A percentile compares a stretch with the other conserved stretches of the same genome.
Evolutionary conservation across 2,888 invertebrate genomes (phyloP).

Genomic region (Steinernema hermaphroditum): DNA sequence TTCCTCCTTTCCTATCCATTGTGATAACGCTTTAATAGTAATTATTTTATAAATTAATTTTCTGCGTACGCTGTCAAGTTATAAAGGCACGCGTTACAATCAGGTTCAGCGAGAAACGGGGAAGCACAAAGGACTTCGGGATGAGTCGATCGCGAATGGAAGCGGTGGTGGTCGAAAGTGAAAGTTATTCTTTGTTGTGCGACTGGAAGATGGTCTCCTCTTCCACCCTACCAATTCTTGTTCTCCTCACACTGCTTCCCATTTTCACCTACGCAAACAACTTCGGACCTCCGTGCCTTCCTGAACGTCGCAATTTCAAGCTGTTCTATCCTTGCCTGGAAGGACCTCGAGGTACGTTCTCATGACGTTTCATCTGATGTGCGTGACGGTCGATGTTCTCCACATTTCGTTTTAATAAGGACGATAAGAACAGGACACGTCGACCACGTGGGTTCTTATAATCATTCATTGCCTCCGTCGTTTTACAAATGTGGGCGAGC

Average conservation of each 20-base stretch:
- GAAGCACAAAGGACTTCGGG: neutral
- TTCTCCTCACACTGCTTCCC: neutral
- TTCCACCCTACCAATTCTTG: neutral
- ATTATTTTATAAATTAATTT: slow-evolving; percentile 21
- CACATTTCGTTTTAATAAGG: no score
- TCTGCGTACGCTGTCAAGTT: neutral
- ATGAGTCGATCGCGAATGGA: neutral
- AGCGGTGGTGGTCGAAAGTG: neutral
- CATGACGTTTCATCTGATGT: no score
- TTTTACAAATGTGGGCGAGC: no score
- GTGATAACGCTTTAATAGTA: neutral
- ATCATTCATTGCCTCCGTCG: no score
- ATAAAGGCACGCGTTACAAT: no score
- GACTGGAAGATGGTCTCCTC: neutral
- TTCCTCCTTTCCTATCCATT: neutral
- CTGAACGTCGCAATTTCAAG: slow-evolving; percentile 16
- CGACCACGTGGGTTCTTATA: no score
- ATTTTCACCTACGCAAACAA: neutral
- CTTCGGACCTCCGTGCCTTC: slow-evolving; percentile 10
- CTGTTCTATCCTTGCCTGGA: slow-evolving; percentile 14
- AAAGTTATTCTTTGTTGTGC: neutral
- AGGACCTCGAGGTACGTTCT: slow-evolving; percentile 3
- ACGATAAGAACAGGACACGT: no score
- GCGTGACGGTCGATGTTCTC: no score
- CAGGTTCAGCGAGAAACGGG: neutral